Base-by-base conservation (phyloP, 92 coral and sea anemone genomes). In the Virgularia gustaviana region DNA sequence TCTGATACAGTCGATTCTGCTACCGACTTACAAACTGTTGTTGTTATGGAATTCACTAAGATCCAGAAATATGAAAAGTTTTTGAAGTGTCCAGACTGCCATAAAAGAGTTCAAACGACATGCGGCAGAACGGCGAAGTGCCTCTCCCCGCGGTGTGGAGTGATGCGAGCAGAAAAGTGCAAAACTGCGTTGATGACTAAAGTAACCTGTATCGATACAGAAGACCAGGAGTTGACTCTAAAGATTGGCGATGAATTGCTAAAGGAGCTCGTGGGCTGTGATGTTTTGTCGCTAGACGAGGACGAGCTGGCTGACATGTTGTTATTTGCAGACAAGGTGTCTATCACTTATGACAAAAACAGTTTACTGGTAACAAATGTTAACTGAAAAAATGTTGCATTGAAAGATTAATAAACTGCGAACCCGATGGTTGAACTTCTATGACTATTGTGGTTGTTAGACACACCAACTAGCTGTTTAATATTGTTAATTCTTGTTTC, bases 191-290 rank as follows among this genome's bases (percentile, higher is more conserved):
- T 83, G 49, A 39, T 70, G 25, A 57, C 79, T 15, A 78, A 80
- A 70, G 76, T 82, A n/a, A 38, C 24, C 52, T 43, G 13, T 72
- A 72, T 67, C 72, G 79, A 65, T 73, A 68, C 41, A 47, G 73
- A 64, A 42, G 81, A 73, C 63, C 73, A 79, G 42, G 66, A 79
- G 39, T 65, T 72, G 54, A 79, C 85, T 38, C 61, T 84, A 80
- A 72, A 72, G 58, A 80, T 84, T 73, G 81, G 81, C 36, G 74
- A 83, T 76, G 76, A 79, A 83, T 71, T 79, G 51, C 81, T 84
- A 45, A 66, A 49, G 35, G 72, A 81, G 52, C 63, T 81, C 56
- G 42, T 76, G 57, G 75, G 54, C 57, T n/a, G n/a, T n/a, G n/a
- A n/a, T n/a, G n/a, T n/a, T n/a, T n/a, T n/a, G n/a, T n/a, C n/a